These are phyloP conservation scores for Cotesia congregata DNA, from an alignment of 2,888 invertebrate genomes.

Conservation along the genomic window DNA sequence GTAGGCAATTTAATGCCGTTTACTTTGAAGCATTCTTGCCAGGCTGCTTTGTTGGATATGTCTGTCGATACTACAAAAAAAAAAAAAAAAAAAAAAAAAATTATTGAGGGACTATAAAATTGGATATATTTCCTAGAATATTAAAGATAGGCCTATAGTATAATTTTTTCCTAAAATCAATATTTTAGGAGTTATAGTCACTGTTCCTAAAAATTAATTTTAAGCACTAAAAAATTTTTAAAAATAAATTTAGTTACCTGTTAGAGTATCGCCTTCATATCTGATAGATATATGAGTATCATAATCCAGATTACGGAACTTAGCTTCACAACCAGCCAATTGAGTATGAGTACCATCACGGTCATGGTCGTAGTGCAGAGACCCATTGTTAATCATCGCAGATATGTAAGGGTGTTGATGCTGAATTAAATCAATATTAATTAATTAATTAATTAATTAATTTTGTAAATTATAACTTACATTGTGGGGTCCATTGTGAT, in stretches of 20 bases:
- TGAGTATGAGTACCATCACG: constrained; percentile 98
- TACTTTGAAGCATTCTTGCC: constrained; percentile 94
- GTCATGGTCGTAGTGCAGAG: constrained; percentile 97
- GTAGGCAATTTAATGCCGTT: constrained; percentile 93
- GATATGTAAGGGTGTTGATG: constrained; percentile 99
- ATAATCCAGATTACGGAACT: constrained; percentile 90
- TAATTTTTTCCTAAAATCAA: too few relatives aligned
- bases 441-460: too few relatives aligned
- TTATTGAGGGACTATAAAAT: not conserved
- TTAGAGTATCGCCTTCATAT: constrained; percentile 91
- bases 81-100: constrained; percentile 32
- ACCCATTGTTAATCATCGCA: constrained; percentile 98
- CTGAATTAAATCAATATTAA: constrained; percentile 71
- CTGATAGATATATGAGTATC: constrained; percentile 92
- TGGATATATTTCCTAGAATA: too few relatives aligned
- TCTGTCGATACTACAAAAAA: constrained; percentile 85
- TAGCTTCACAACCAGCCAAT: constrained; percentile 96
- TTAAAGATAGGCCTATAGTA: too few relatives aligned
- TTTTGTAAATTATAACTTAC: constrained; percentile 74
- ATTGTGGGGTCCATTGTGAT: constrained; percentile 98
- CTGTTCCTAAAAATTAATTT: not conserved
- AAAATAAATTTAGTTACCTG: constrained; percentile 73
- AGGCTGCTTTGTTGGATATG: constrained; percentile 90
- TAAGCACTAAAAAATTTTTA: too few relatives aligned
- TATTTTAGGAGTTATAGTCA: too few relatives aligned